Evolutionary conservation across 2,888 invertebrate species (phyloP).

Genomic region (Amphipyra tragopoginis): DNA sequence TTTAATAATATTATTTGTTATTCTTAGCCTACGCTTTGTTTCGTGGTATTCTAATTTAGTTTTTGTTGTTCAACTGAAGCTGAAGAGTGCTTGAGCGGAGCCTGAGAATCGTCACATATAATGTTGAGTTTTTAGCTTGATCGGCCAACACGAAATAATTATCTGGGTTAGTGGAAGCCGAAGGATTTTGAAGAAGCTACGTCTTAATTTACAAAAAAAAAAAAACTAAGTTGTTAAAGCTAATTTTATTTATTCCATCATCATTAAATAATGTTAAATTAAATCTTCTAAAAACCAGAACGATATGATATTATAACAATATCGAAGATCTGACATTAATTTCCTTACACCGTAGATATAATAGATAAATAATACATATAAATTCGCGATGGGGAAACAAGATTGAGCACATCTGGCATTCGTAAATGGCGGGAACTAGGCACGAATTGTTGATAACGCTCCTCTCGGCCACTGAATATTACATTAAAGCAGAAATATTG

Average conservation of each 20-base stretch:
- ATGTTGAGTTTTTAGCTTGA: too few relatives aligned
- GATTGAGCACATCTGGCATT: constrained; percentile 54
- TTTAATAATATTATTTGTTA: too few relatives aligned
- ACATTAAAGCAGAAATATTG: constrained; percentile 52
- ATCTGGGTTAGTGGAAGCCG: too few relatives aligned
- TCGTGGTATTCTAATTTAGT: too few relatives aligned
- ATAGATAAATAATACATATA: constrained; percentile 33
- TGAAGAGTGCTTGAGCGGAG: too few relatives aligned
- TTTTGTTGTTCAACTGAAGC: too few relatives aligned
- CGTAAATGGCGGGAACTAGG: constrained; percentile 33
- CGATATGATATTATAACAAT: constrained; percentile 2
- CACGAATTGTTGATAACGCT: constrained; percentile 53
- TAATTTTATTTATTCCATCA: not conserved
- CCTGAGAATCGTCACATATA: too few relatives aligned
- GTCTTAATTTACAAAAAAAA: too few relatives aligned
- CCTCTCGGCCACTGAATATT: constrained; percentile 46
- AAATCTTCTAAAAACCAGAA: constrained; percentile 9
- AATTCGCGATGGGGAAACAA: constrained; percentile 45
- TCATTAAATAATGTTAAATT: constrained; percentile 2
- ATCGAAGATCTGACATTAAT: constrained; percentile 31
- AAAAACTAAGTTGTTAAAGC: too few relatives aligned
- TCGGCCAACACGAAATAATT: too few relatives aligned
- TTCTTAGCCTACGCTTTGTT: too few relatives aligned
- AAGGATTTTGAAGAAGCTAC: too few relatives aligned
- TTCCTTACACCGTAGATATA: constrained; percentile 23